Evolutionary conservation across 1,140 invertebrate species (phyloP), one percentile per base, ranked within the genome.

Genomic region (Homarus americanus): DNA sequence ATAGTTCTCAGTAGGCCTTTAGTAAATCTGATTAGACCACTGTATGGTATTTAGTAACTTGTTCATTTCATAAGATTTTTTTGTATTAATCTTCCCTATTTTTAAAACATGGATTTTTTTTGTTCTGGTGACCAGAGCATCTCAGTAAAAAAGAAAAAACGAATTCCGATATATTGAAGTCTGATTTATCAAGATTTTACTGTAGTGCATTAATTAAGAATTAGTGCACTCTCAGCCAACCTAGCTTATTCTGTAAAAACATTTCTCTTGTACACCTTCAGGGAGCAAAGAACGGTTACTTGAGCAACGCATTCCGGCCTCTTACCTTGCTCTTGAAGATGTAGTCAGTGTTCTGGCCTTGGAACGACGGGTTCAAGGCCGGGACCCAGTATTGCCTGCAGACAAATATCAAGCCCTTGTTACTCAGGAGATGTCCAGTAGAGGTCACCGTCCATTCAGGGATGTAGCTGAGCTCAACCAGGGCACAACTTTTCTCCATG

Each of bases 401-500:
- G 97, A 98, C 83, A 96, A 98, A 76, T 99, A 99, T 94, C 96
- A 96, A 91, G 94, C 95, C 2, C 94, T 96, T 24, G 96, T 97
- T 0, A 96, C 96, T 15, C 95, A 95, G 32, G 97, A 97, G 94
- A 96, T 97, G 95, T 95, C 95, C 84, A 94, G 95, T 86, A 94
- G 96, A 63, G 95, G 96, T 79, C 95, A 96, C 91, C 95, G 96
- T 84, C 96, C 96, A 28, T 98, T 98, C 94, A 95, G 98, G 36
- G 98, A 99, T 95, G 95, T 96, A 7, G 96, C 97, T 0, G 98
- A 99, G 94, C 94, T 99, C 53, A 97, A 99, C 92, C 94, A 99
- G 94, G 98, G 98, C 0, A 99, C 98, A 0, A 96, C 98, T 90
- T 99, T 99, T 95, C 95, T 99, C 1, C 99, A 99, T 94, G 99